Conservation (phyloP, 2,113 vertebrate genomes). For the Sula dactylatra region DNA sequence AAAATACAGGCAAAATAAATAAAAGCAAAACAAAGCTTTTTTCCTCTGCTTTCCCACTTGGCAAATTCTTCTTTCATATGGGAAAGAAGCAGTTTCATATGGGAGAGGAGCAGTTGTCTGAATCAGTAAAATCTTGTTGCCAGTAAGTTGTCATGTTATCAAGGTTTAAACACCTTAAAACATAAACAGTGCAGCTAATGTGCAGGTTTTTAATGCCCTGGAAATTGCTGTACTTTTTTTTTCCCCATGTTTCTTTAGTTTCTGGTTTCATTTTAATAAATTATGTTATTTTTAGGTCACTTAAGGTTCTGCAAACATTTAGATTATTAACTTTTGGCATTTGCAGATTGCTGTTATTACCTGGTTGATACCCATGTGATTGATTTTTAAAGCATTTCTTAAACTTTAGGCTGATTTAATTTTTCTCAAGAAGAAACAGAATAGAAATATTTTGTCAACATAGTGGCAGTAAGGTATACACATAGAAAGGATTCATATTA, state of each 20-base stretch:
- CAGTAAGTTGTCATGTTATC: neutral
- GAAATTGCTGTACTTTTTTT: neutral
- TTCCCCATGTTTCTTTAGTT: neutral
- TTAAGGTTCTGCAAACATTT: constrained; percentile 4
- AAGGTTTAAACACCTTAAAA: neutral
- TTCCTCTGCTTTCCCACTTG: neutral
- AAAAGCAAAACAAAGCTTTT: neutral
- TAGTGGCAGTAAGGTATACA: neutral
- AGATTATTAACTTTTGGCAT: constrained; percentile 11
- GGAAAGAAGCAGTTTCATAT: neutral
- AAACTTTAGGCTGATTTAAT: constrained; percentile 27
- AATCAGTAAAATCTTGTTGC: neutral
- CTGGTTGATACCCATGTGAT: neutral
- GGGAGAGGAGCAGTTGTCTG: neutral
- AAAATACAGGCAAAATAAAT: neutral
- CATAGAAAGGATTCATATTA: neutral
- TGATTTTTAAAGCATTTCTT: neutral
- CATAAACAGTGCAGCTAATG: neutral
- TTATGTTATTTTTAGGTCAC: neutral
- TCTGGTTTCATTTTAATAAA: neutral
- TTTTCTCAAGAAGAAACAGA: constrained; percentile 23
- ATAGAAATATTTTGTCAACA: neutral
- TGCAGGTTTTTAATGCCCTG: neutral
- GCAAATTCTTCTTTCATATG: neutral
- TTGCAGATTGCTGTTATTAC: constrained; percentile 20